Conservation (phyloP, 2,113 vertebrate genomes). For the Coreoperca whiteheadi region DNA sequence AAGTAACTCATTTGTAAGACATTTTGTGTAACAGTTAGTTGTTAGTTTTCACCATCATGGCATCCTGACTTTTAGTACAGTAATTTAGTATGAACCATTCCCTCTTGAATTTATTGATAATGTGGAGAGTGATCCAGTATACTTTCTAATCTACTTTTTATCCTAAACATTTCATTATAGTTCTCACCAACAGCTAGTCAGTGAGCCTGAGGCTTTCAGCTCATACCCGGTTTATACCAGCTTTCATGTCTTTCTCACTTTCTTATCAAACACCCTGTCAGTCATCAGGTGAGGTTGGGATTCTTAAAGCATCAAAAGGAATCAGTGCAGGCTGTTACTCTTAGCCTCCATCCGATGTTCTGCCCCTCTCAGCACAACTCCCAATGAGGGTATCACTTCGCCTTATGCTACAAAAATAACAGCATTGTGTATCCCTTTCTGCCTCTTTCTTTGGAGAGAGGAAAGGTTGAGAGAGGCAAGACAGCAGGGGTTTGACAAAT, state of each 20-base stretch:
- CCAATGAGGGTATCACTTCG: constrained; percentile 67
- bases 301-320: constrained; percentile 21
- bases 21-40: background rate
- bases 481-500: constrained; percentile 52
- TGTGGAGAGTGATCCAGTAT: background rate
- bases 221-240: background rate
- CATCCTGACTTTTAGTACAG: background rate
- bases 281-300: constrained; percentile 22
- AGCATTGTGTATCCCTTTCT: constrained; percentile 10
- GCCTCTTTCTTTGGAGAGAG: constrained; percentile 15
- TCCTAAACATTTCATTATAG: background rate
- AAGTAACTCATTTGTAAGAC: background rate
- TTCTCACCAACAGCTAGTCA: background rate
- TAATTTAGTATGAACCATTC: background rate
- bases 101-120: background rate
- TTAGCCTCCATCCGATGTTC: constrained; percentile 14
- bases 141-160: background rate
- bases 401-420: constrained; percentile 70
- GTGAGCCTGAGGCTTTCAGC: background rate
- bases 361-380: constrained; percentile 52
- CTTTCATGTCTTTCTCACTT: background rate
- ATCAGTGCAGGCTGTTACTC: constrained; percentile 17
- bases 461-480: constrained; percentile 21
- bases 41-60: background rate
- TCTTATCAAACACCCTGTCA: constrained; percentile 15